These are phyloP conservation scores for Phalacrocorax aristotelis DNA, from an alignment of 2,113 vertebrate species.

Conservation along the genomic window DNA sequence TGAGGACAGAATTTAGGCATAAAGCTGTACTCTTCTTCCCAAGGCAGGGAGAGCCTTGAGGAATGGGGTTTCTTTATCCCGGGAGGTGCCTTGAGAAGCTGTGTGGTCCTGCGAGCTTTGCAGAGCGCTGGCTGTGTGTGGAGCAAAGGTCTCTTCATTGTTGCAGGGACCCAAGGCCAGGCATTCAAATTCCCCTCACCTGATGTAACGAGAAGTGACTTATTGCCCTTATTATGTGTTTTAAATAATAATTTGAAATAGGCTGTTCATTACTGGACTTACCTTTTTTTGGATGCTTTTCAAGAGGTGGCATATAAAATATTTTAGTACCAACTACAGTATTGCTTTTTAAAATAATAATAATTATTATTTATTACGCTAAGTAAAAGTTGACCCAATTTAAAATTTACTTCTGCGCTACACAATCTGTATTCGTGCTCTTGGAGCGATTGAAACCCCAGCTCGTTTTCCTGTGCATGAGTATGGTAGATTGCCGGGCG, in stretches of 20 bases:
- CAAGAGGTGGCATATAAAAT: not conserved
- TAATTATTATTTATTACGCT: not conserved
- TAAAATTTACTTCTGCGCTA: not conserved
- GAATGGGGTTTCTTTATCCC: not conserved
- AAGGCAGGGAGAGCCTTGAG: not conserved
- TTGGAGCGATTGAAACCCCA: not conserved
- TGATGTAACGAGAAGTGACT: not conserved
- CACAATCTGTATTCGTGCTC: accelerated
- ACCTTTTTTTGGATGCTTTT: not conserved
- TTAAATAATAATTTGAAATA: not conserved
- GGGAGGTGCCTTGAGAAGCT: not conserved
- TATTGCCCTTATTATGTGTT: not conserved
- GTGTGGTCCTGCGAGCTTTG: accelerated
- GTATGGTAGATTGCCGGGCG: not conserved
- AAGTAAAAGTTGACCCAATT: not conserved
- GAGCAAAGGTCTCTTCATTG: not conserved
- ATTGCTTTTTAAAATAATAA: not conserved
- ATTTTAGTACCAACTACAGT: not conserved
- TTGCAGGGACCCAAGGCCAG: not conserved
- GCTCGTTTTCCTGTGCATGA: not conserved
- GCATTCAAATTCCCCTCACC: not conserved
- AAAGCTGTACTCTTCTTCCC: not conserved
- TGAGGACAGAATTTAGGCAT: not conserved
- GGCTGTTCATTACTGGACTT: not conserved
- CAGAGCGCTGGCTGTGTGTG: not conserved